Percentiles rank a stretch among this genome's conserved stretches.
phyloP scores from a whole-genome alignment of 2,888 invertebrate species.

The Mythimna ferrago region DNA sequence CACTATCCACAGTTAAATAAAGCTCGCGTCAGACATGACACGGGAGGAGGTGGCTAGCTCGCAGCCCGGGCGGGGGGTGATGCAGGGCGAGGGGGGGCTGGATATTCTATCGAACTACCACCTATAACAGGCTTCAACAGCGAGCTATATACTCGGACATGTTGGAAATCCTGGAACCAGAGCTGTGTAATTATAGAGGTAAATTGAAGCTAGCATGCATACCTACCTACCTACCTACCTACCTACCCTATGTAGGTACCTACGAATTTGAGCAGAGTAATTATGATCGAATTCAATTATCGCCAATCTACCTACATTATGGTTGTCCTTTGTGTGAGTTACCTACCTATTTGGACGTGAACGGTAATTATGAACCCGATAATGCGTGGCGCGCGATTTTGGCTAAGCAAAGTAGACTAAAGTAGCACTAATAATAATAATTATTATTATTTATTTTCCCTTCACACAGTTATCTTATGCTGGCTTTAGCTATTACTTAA shows the following conservation, averaged over 20 bases:
- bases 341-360: neutral
- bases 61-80: slow-evolving; percentile 50
- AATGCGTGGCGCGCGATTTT: neutral
- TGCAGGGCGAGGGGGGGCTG: slow-evolving; percentile 17
- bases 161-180: slow-evolving; percentile 52
- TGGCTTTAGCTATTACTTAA: no score
- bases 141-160: slow-evolving; percentile 43
- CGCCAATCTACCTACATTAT: slow-evolving; percentile 4
- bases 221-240: neutral
- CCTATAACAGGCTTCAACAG: slow-evolving; percentile 50
- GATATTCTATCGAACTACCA: slow-evolving; percentile 58
- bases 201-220: slow-evolving; percentile 27
- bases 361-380: slow-evolving; percentile 4
- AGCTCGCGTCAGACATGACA: slow-evolving; percentile 45
- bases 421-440: no score
- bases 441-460: no score
- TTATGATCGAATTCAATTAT: slow-evolving; percentile 47
- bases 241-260: slow-evolving; percentile 5
- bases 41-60: slow-evolving; percentile 54
- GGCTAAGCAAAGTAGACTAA: neutral
- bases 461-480: no score
- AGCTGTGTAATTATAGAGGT: slow-evolving; percentile 36
- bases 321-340: slow-evolving; percentile 2
- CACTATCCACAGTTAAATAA: slow-evolving; percentile 44
- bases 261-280: slow-evolving; percentile 25